Conservation (phyloP, 1,140 invertebrate species). For the Drosophila arizonae region DNA sequence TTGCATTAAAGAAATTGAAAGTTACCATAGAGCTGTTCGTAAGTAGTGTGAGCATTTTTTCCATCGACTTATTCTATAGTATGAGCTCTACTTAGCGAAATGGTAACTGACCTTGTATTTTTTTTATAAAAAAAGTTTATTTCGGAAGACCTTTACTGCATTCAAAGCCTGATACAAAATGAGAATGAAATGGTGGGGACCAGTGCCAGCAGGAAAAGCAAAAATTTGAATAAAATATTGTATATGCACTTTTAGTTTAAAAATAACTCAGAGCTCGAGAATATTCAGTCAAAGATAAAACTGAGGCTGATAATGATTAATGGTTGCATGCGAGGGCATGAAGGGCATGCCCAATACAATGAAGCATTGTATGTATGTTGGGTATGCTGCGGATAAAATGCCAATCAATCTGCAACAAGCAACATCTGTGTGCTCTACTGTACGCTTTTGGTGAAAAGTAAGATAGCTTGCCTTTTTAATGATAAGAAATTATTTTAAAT, state of each 20-base stretch:
- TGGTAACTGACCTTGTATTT: no score
- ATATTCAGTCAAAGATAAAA: constrained; percentile 27
- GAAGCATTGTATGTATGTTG: constrained; percentile 18
- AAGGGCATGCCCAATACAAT: background rate
- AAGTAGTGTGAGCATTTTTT: background rate
- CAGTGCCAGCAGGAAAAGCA: background rate
- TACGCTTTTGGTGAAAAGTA: background rate
- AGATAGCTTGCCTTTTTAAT: background rate
- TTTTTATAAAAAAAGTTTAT: no score
- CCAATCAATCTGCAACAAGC: constrained; percentile 37
- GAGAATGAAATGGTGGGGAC: no score
- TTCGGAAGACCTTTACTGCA: no score
- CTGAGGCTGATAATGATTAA: constrained; percentile 47
- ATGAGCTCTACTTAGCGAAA: no score
- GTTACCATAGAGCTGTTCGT: background rate
- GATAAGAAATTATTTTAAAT: constrained; percentile 46
- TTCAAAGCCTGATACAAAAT: no score
- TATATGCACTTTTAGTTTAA: background rate
- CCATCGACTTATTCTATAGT: background rate
- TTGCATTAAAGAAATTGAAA: constrained; percentile 65
- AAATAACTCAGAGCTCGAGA: background rate
- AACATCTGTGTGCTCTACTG: background rate
- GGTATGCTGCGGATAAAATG: constrained; percentile 38
- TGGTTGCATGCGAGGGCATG: constrained; percentile 23
- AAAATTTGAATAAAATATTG: constrained; percentile 3